Percentiles rank a stretch among this genome's conserved stretches.
Conservation (phyloP, 2,888 invertebrate genomes). For the Caenorhabditis afra region DNA sequence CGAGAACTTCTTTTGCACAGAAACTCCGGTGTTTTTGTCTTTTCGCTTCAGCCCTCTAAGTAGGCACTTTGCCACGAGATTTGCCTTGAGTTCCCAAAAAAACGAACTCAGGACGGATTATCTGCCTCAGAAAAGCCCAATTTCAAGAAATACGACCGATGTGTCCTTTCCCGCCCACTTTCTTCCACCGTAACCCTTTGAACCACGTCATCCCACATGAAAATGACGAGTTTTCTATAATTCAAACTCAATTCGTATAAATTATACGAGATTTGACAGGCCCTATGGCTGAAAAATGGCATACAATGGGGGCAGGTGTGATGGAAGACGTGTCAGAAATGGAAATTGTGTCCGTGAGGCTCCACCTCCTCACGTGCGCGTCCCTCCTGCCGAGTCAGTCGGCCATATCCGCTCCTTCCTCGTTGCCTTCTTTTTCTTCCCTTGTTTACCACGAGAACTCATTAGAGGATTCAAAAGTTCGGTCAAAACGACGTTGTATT, state of each 20-base stretch:
- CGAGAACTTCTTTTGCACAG: not conserved
- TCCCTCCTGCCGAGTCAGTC: not conserved
- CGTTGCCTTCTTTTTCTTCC: not conserved
- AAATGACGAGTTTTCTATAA: not conserved
- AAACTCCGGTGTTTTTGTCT: constrained; percentile 25
- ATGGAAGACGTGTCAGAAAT: not conserved
- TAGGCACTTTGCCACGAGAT: constrained; percentile 36
- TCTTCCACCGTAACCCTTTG: too few species aligned
- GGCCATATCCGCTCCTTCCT: not conserved
- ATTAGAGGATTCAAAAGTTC: constrained; percentile 14
- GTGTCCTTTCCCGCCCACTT: too few species aligned
- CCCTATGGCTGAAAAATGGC: not conserved
- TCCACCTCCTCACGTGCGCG: too few species aligned
- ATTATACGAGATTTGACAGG: not conserved
- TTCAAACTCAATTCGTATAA: not conserved
- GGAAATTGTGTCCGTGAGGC: not conserved
- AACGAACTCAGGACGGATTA: constrained; percentile 24
- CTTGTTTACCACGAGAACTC: not conserved
- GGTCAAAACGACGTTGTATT: constrained; percentile 1
- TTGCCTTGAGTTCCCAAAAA: constrained; percentile 25
- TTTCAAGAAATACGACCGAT: too few species aligned
- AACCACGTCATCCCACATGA: too few species aligned
- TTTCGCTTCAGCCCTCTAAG: constrained; percentile 30
- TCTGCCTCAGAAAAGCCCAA: not conserved
- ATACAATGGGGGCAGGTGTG: not conserved